Percentiles rank a stretch among this genome's conserved stretches.
Conservation (phyloP, 2,113 vertebrate genomes). For the Nothocercus julius region DNA sequence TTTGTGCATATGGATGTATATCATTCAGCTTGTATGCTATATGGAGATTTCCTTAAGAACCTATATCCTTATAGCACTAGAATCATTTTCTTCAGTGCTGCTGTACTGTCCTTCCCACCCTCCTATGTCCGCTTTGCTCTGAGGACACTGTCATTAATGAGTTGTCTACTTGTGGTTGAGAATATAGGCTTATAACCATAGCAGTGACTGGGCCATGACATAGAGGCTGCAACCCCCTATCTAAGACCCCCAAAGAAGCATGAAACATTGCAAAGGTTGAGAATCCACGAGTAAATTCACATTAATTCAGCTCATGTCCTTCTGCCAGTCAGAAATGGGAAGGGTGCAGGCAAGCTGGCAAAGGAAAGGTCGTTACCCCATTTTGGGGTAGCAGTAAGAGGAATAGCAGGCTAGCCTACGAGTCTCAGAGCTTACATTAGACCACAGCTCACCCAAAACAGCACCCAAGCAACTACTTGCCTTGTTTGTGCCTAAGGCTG, state of each 20-base stretch:
- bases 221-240: neutral
- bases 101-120: neutral
- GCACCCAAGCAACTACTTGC: slow-evolving; percentile 6
- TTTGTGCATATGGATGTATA: too few relatives aligned
- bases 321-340: neutral
- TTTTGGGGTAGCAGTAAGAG: neutral
- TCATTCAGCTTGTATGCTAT: neutral
- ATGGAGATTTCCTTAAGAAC: neutral
- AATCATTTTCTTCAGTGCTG: neutral
- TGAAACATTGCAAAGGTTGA: neutral
- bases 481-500: slow-evolving; percentile 35
- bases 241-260: neutral
- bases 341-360: neutral
- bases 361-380: neutral
- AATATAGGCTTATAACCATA: neutral
- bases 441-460: neutral
- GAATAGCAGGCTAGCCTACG: neutral
- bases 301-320: neutral
- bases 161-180: neutral
- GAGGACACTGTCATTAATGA: neutral
- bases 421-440: neutral
- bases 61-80: neutral
- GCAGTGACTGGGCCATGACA: neutral
- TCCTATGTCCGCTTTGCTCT: neutral
- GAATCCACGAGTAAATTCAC: fast-evolving